Conservation (phyloP, 1,140 invertebrate genomes). For the Antheraea pernyi region DNA sequence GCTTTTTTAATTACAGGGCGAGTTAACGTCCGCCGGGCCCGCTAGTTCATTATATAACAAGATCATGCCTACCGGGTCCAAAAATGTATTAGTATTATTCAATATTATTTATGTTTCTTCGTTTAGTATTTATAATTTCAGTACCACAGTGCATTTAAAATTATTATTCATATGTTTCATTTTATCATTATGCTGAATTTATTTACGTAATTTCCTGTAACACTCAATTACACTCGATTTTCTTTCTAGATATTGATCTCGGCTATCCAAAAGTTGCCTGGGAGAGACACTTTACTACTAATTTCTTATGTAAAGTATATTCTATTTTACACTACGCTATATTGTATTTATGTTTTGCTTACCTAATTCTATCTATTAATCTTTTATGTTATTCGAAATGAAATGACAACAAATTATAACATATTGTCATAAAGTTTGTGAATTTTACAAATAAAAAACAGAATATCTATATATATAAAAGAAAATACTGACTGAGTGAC, state of each 20-base stretch:
- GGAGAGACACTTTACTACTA: constrained; percentile 2
- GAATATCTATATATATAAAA: not conserved
- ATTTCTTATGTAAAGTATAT: constrained; percentile 3
- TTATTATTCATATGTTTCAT: not conserved
- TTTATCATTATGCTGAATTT: not conserved
- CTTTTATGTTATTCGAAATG: not conserved
- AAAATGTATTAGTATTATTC: not conserved
- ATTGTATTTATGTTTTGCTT: not conserved
- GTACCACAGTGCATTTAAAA: not conserved
- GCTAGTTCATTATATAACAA: too few species aligned
- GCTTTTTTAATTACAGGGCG: too few species aligned
- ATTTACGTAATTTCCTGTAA: not conserved
- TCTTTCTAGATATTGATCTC: constrained; percentile 3
- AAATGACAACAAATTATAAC: not conserved
- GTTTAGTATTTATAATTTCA: not conserved
- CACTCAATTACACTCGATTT: not conserved
- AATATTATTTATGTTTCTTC: not conserved
- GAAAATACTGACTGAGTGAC: too few species aligned
- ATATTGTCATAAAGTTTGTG: not conserved
- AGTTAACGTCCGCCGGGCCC: too few species aligned
- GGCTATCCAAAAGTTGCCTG: constrained; percentile 3
- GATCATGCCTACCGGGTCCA: too few species aligned
- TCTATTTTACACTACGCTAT: not conserved
- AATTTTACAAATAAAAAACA: not conserved
- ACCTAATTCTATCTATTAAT: not conserved